phyloP scores from a whole-genome alignment of 2,888 invertebrate genomes.

The Desoria tigrina region DNA sequence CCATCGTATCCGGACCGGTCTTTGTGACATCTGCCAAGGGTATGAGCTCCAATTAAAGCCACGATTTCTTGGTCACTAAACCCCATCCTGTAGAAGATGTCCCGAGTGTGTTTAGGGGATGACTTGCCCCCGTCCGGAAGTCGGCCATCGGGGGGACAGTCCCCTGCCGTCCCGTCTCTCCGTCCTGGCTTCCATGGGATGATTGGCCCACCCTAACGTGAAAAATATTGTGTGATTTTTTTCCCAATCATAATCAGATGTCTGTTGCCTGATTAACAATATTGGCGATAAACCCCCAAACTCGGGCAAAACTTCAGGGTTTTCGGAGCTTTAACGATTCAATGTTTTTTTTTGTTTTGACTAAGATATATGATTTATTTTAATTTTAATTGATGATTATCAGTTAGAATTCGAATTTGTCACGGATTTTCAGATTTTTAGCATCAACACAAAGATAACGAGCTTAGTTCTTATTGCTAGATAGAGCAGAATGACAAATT shows the following conservation, averaged over 20 bases:
- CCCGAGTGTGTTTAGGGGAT: conserved; percentile 39
- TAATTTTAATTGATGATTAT: too few species aligned
- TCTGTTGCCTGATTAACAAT: background rate
- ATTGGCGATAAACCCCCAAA: background rate
- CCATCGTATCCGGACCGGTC: conserved; percentile 47
- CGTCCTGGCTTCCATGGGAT: conserved; percentile 42
- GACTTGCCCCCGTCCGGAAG: conserved; percentile 44
- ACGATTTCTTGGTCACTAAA: conserved; percentile 46
- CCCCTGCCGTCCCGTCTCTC: conserved; percentile 38
- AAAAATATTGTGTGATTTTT: too few species aligned
- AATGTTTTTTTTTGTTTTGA: too few species aligned
- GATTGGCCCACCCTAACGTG: conserved; percentile 46
- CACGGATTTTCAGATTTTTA: too few species aligned
- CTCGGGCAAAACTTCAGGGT: background rate
- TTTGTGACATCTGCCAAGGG: conserved; percentile 40
- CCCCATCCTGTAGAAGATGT: conserved; percentile 45
- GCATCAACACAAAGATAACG: too few species aligned
- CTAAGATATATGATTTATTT: too few species aligned
- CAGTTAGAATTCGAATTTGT: too few species aligned
- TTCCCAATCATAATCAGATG: too few species aligned
- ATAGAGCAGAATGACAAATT: too few species aligned
- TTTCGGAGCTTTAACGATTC: too few species aligned
- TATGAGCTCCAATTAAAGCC: conserved; percentile 42
- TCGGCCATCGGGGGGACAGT: conserved; percentile 47
- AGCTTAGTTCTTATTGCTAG: too few species aligned